Evolutionary conservation across 2,888 invertebrate genomes (phyloP).

Genomic region (Heliconius aoede): DNA sequence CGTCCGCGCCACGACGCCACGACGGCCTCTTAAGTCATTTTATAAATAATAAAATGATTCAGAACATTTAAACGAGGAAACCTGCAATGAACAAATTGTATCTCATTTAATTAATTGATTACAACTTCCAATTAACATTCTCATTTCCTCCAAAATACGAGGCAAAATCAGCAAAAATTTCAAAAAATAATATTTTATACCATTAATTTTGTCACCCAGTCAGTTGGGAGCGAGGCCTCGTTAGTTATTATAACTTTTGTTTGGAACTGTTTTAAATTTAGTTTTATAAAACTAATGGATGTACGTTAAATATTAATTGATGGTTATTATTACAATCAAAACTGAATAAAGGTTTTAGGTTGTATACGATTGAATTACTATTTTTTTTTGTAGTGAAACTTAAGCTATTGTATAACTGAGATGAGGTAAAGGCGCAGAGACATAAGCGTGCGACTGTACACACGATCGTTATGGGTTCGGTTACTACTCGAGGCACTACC

Average conservation of each 20-base stretch:
- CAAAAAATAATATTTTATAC: neutral
- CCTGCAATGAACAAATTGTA: too few species aligned
- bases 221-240: neutral
- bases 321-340: neutral
- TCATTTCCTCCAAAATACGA: neutral
- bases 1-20: too few species aligned
- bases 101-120: neutral
- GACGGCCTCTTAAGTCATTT: neutral
- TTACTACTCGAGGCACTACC: too few species aligned
- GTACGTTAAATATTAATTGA: constrained; percentile 8
- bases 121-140: neutral
- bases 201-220: neutral
- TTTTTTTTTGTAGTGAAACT: too few species aligned
- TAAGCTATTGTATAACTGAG: too few species aligned
- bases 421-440: too few species aligned
- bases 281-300: constrained; percentile 4
- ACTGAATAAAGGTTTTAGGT: neutral
- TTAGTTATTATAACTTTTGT: constrained; percentile 21
- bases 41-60: neutral
- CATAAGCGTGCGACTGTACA: too few species aligned
- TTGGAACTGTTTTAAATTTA: neutral
- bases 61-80: too few species aligned
- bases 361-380: too few species aligned
- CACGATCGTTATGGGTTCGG: too few species aligned
- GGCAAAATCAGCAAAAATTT: neutral